Evolutionary conservation across 2,888 invertebrate species (phyloP).

Genomic region (Stenodema calcarata): DNA sequence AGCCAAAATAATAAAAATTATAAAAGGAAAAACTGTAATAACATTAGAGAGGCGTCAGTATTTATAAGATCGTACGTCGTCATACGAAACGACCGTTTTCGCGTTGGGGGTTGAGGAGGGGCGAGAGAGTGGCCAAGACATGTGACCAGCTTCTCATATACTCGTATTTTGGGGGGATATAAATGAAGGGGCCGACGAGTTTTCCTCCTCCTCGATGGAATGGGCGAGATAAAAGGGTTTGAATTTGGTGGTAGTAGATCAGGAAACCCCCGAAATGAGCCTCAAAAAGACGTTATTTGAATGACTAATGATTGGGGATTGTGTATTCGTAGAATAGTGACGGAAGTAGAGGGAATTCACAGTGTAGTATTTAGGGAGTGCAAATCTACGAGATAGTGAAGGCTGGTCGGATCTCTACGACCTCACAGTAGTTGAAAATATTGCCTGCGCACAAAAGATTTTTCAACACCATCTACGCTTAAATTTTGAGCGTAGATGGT

Average conservation of each 20-base stretch:
- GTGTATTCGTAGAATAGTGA: too few species aligned
- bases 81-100: background rate
- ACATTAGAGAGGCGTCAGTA: background rate
- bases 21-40: background rate
- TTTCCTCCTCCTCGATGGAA: conserved; percentile 12
- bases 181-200: conserved; percentile 29
- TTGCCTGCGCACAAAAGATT: too few species aligned
- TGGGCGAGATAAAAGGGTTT: background rate
- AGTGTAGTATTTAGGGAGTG: too few species aligned
- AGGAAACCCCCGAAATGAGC: background rate
- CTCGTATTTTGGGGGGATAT: conserved; percentile 40
- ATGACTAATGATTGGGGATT: too few species aligned
- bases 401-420: too few species aligned
- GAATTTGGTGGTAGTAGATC: background rate
- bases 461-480: too few species aligned
- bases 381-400: too few species aligned
- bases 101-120: background rate
- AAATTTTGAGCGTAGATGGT: too few species aligned
- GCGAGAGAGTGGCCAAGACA: conserved; percentile 55
- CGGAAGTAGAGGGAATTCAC: too few species aligned
- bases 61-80: background rate
- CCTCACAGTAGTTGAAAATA: too few species aligned
- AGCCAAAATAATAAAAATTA: background rate
- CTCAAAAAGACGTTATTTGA: too few species aligned
- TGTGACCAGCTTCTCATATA: conserved; percentile 56